Base-by-base conservation (phyloP, 2,113 vertebrate species). In the Sigmodon hispidus region DNA sequence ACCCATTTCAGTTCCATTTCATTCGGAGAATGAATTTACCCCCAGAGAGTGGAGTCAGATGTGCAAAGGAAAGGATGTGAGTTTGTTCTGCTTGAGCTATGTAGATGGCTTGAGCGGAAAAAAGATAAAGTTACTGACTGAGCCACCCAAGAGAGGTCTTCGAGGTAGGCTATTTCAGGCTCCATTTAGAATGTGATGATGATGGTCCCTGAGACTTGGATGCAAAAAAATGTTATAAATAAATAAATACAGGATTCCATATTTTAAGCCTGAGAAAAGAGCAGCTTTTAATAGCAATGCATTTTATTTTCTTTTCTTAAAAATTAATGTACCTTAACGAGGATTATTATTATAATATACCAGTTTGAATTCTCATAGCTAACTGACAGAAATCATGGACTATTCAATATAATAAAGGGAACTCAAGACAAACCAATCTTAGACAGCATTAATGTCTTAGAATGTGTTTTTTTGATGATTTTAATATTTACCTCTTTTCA, bases 241-340 rank as follows among this genome's bases (percentile, higher is more conserved):
- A 94, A 93, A 94, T 84, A 93, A 94, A 85, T 19, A 84, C 36
- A 95, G 12, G 40, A 83, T 87, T 95, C 95, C 15, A 31, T 86
- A 92, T 94, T 96, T 89, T 80, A 97, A 92, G n/a, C 94, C 88
- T 92, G 76, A 73, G 52, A 80, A 95, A 93, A 61, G 3, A 92
- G 43, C n/a, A 90, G 50, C 65, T 83, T 89, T 76, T 59, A 77
- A 43, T 93, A 83, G 29, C 34, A 93, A 91, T 91, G 11, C 55
- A 67, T 86, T 81, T 90, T 91, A 59, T n/a, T 87, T 67, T 87
- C 45, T 31, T 81, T 81, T 81, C 79, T 81, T 52, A 77, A 36
- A 89, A 93, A 81, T 57, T 50, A 86, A 87, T 31, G 22, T 93
- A 94, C 40, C 45, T 84, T 43, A 84, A 19, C 80, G 52, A 70